Evolutionary conservation across 2,888 invertebrate genomes (phyloP).

Genomic region (Drosophila picticornis): DNA sequence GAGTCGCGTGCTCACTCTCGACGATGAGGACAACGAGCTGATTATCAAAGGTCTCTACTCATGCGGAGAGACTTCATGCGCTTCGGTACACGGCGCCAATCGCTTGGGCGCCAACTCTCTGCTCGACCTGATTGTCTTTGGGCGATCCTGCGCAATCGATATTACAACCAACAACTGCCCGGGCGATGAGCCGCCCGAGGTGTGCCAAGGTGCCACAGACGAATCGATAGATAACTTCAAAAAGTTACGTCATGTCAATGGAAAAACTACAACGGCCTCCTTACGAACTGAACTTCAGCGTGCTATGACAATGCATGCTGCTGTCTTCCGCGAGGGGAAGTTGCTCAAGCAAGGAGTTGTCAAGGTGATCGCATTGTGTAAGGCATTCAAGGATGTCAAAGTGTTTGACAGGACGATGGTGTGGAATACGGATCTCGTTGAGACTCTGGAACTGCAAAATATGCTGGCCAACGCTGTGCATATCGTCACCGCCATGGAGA

Average conservation of each 20-base stretch:
- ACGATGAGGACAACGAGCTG: slow-evolving; percentile 64
- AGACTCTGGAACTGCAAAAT: slow-evolving; percentile 98
- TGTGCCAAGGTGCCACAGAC: slow-evolving; percentile 93
- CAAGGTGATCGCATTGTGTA: slow-evolving; percentile 91
- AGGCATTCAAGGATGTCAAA: slow-evolving; percentile 91
- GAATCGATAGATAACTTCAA: slow-evolving; percentile 96
- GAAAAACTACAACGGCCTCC: slow-evolving; percentile 91
- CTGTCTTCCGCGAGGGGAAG: slow-evolving; percentile 96
- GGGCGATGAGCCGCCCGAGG: slow-evolving; percentile 91
- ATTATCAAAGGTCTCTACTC: slow-evolving; percentile 96
- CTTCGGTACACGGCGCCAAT: slow-evolving; percentile 99
- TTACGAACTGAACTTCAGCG: slow-evolving; percentile 96
- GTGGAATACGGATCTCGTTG: slow-evolving; percentile 98
- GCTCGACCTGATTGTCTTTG: slow-evolving; percentile 98
- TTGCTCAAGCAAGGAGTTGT: slow-evolving; percentile 92
- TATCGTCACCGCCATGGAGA: slow-evolving; percentile 96
- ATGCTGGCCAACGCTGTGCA: slow-evolving; percentile 95
- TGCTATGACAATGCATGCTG: slow-evolving; percentile 98
- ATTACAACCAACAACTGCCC: slow-evolving; percentile 93
- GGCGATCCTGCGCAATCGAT: slow-evolving; percentile 96
- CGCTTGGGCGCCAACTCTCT: slow-evolving; percentile 99
- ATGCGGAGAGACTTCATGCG: slow-evolving; percentile 96
- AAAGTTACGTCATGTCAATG: slow-evolving; percentile 91
- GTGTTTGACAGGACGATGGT: slow-evolving; percentile 92
- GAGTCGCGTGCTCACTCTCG: slow-evolving; percentile 90